Evolutionary conservation across 1,140 invertebrate species (phyloP), one percentile per base, ranked within the genome.

Genomic region (Drosophila mojavensis): DNA sequence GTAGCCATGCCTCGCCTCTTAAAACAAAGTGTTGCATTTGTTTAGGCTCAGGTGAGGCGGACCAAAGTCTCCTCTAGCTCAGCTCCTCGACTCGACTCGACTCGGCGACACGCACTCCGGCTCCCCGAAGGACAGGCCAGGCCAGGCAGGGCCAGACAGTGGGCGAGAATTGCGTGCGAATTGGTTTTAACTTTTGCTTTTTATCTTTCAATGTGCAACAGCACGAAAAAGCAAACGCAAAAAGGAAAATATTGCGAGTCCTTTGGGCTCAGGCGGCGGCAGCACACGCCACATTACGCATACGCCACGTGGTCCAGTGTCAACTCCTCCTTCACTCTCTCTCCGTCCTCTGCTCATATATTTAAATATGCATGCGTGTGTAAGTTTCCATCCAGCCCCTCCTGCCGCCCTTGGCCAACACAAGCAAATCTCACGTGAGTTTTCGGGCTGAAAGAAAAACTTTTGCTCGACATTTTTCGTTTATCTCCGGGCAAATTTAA

Each of bases 131-230:
- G 15, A 17, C 43, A 43, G 63, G 81, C 65, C 20, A 24, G 3
- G 82, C 69, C 75, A 72, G 69, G 75, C 75, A 0, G 0, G 33
- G 7, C 5, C 33, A 33, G 66, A 85, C 69, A 88, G 75, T 79
- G 76, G 70, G 70, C 75, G 74, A 88, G 79, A 89, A 89, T 89
- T 89, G 84, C 84, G 84, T 89, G 84, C 79, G 81, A 89, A 89
- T 84, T 80, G 84, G 84, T 79, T 84, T 90, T 89, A 89, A 89
- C 85, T 89, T 89, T 90, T 89, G 78, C 84, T 89, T 90, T 89
- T 89, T 89, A 89, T 89, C 84, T 89, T 39, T 63, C 71, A 70
- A 59, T 72, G 80, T 69, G 84, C 83, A 88, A 66, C 68, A 69
- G 68, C 83, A 88, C 82, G 83, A 75, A 75, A 72, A 65, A 51